Base-by-base conservation (phyloP, 2,113 vertebrate genomes). In the Dasyornis broadbenti region DNA sequence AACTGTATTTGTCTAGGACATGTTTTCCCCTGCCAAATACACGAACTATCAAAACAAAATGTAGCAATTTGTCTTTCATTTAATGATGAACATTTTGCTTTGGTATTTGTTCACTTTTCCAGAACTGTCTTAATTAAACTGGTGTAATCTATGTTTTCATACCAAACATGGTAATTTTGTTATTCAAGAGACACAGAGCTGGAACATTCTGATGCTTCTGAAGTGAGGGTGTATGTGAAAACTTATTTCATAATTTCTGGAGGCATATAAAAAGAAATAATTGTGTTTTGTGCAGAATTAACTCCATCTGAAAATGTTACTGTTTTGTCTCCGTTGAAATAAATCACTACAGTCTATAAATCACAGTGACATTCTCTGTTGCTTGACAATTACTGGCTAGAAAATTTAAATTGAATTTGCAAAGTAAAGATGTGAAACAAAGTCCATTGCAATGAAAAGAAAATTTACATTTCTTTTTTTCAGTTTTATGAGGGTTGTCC, bases 41-140 rank as follows among this genome's bases (percentile, higher is more conserved):
- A 79, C 27, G 64, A 91, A 71, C 27, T 52, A 76, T 42, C 49
- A 63, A 85, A 89, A 33, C 13, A 85, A 89, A 92, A 87, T 79
- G 30, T 31, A 92, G 18, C 42, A 50, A 63, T 88, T 93, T 83
- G 24, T 69, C 39, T 85, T 90, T 90, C 45, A 73, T 88, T 89
- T 91, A 72, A 70, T 66, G 63, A 84, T 57, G 66, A 93, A 77
- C 3, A 2, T 50, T 97, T 95, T 92, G 39, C 56, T 90, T 37
- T 35, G 28, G 39, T 87, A 77, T 83, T 89, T 90, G 42, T 77
- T 91, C 54, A 15, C 24, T 85, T 96, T 95, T 91, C 57, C n/a
- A 80, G 45, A 91, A 72, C 33, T 56, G 33, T 65, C 65, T 89
- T 89, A 89, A 95, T 95, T 95, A 95, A 94, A 80, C 59, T 86